Evolutionary conservation across 2,888 invertebrate genomes (phyloP).

Genomic region (Teinopalpus imperialis): DNA sequence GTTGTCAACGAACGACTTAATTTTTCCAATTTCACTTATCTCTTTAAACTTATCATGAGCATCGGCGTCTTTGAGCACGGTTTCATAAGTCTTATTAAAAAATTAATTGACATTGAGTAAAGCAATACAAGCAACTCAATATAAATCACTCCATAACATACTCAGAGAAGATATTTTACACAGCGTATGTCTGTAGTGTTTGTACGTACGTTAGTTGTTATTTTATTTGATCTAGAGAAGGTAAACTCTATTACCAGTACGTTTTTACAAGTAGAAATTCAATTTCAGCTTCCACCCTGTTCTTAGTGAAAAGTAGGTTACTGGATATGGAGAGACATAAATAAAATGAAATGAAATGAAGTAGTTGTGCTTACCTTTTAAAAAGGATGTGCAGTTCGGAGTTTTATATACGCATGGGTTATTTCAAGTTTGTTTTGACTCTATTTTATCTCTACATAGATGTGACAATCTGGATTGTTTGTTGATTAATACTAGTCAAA

Average conservation of each 20-base stretch:
- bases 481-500: no score
- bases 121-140: constrained; percentile 4
- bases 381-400: constrained; percentile 8
- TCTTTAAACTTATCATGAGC: constrained; percentile 13
- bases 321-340: constrained; percentile 52
- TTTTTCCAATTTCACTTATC: constrained; percentile 22
- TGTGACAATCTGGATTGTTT: no score
- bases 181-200: constrained; percentile 47
- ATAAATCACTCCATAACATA: constrained; percentile 22
- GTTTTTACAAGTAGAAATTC: constrained; percentile 75
- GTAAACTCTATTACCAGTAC: constrained; percentile 74
- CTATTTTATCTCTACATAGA: no score
- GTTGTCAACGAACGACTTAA: constrained; percentile 18
- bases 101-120: constrained; percentile 18
- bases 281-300: constrained; percentile 63
- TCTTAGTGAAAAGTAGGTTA: constrained; percentile 66
- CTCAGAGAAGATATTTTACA: constrained; percentile 28
- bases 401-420: constrained; percentile 11
- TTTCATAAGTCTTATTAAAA: constrained; percentile 13
- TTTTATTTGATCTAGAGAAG: constrained; percentile 71
- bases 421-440: constrained; percentile 1
- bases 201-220: constrained; percentile 54
- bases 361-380: constrained; percentile 22
- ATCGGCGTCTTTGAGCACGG: constrained; percentile 10
- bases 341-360: constrained; percentile 44